Percentiles rank a stretch among this genome's conserved stretches.
Evolutionary conservation across 2,797 vertebrate genomes (phyloP).

Genomic region (Hemitrygon akajei): DNA sequence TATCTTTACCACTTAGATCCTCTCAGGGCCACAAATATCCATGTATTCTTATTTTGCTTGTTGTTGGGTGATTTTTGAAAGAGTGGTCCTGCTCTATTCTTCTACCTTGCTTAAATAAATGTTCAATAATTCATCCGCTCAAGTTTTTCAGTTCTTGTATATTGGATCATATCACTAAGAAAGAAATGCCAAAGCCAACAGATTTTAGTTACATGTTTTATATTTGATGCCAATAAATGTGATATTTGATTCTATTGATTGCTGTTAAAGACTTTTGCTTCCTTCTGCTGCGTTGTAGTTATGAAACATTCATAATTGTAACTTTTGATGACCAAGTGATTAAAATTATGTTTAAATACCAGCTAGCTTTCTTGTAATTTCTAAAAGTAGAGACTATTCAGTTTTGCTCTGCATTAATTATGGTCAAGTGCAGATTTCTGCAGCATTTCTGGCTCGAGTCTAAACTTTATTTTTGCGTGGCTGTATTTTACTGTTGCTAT

Average conservation of each 20-base stretch:
- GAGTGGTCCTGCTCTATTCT: too few relatives aligned
- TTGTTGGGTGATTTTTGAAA: neutral
- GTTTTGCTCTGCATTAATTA: neutral
- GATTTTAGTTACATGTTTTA: neutral
- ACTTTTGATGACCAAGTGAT: neutral
- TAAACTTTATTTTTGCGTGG: too few relatives aligned
- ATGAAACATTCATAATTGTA: neutral
- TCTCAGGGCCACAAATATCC: too few relatives aligned
- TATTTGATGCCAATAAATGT: neutral
- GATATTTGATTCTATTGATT: neutral
- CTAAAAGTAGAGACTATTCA: neutral
- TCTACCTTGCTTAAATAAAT: neutral
- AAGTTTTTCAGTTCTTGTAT: neutral
- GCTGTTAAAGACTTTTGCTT: neutral
- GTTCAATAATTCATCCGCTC: neutral
- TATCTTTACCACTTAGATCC: too few relatives aligned
- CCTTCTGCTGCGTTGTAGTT: neutral
- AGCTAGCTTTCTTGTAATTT: neutral
- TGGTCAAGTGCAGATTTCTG: too few relatives aligned
- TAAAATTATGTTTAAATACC: constrained; percentile 1
- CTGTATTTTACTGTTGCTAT: too few relatives aligned
- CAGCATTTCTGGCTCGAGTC: too few relatives aligned
- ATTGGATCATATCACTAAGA: neutral
- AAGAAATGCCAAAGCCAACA: neutral
- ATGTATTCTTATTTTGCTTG: neutral